These are phyloP conservation scores for Platalea minor DNA, from an alignment of 2,797 vertebrate genomes.

Conservation along the genomic window DNA sequence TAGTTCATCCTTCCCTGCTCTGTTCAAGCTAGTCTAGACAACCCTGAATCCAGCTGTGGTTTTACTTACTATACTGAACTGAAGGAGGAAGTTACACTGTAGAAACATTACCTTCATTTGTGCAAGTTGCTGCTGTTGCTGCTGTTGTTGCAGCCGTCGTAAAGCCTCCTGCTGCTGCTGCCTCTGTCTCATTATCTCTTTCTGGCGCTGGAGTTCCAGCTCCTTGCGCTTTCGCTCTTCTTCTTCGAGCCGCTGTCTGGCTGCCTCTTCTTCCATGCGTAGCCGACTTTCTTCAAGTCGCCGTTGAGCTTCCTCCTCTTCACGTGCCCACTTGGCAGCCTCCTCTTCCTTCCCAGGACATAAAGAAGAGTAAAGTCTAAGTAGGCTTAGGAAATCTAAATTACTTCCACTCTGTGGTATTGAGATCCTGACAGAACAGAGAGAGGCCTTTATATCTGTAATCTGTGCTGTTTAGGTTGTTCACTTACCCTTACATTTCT, in stretches of 20 bases:
- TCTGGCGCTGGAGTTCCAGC: conserved; percentile 88
- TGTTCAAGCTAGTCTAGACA: background rate
- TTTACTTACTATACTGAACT: background rate
- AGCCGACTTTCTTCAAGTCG: conserved; percentile 88
- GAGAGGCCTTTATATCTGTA: background rate
- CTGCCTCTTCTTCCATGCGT: conserved; percentile 86
- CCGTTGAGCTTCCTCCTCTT: conserved; percentile 83
- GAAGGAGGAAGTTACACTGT: background rate
- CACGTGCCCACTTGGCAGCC: conserved; percentile 81
- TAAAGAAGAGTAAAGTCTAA: conserved; percentile 21
- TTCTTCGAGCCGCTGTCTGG: conserved; percentile 75
- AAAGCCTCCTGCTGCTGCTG: conserved; percentile 95
- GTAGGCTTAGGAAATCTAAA: background rate
- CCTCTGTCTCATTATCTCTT: conserved; percentile 90
- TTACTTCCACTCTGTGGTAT: background rate
- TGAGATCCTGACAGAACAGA: background rate
- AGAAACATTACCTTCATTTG: conserved; percentile 89
- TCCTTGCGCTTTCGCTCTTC: conserved; percentile 82
- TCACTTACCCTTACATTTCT: background rate
- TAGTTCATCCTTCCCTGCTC: background rate
- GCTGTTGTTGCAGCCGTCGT: conserved; percentile 89
- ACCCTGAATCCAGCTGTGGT: background rate
- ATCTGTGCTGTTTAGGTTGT: background rate
- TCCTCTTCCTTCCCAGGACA: conserved; percentile 87
- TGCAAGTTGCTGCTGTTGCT: conserved; percentile 94